These are phyloP conservation scores for Drosophila meridiana DNA, from an alignment of 2,888 invertebrate genomes.

Conservation along the genomic window DNA sequence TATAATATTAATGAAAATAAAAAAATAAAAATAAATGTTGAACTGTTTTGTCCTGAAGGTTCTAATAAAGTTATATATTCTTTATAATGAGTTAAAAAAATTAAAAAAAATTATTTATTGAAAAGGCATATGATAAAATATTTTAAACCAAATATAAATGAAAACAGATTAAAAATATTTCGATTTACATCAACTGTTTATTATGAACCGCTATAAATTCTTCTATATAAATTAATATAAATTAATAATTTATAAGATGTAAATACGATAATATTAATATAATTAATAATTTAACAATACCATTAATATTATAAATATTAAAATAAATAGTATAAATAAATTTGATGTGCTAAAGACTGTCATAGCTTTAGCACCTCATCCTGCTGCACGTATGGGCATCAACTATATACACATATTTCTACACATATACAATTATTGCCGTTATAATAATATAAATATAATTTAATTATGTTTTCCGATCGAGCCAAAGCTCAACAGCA, in stretches of 20 bases:
- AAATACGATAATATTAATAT: not conserved
- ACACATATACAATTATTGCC: slow-evolving; percentile 1
- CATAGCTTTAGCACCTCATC: not conserved
- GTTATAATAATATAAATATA: not conserved
- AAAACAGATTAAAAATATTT: not conserved
- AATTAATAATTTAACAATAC: not conserved
- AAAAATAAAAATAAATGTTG: slow-evolving; percentile 85
- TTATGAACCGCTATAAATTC: not conserved
- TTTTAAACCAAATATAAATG: not conserved
- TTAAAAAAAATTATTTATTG: not conserved
- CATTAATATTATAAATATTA: not conserved
- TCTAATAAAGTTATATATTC: slow-evolving; percentile 84
- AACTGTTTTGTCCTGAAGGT: slow-evolving; percentile 85
- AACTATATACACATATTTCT: not conserved
- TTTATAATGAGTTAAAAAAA: slow-evolving; percentile 47
- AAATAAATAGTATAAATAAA: not conserved
- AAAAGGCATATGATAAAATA: not conserved
- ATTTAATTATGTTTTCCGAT: not conserved
- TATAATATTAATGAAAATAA: slow-evolving; percentile 87
- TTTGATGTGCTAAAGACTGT: not conserved
- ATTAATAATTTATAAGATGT: not conserved
- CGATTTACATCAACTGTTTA: not conserved
- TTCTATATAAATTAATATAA: not conserved
- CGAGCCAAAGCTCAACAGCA: not conserved
- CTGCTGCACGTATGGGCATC: not conserved